Evolutionary conservation across 2,113 vertebrate genomes (phyloP).

Genomic region (Podarcis raffonei): DNA sequence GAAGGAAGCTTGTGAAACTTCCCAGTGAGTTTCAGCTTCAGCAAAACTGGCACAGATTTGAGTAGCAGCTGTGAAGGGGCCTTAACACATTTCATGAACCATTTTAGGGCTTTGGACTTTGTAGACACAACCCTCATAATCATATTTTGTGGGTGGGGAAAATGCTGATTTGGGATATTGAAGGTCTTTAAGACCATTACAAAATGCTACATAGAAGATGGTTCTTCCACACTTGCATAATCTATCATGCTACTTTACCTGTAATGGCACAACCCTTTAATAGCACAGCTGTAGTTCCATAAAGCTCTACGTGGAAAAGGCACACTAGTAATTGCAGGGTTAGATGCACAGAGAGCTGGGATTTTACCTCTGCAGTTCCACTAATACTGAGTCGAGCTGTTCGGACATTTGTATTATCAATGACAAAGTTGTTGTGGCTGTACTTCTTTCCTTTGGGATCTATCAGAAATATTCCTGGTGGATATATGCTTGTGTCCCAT

Average conservation of each 20-base stretch:
- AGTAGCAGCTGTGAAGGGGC: background rate
- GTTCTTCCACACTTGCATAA: background rate
- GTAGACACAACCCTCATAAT: background rate
- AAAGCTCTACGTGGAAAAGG: no score
- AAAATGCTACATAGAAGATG: background rate
- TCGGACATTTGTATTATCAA: background rate
- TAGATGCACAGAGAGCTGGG: background rate
- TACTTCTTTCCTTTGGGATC: conserved; percentile 4
- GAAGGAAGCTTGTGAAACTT: background rate
- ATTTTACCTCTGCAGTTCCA: conserved; percentile 27
- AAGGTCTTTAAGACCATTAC: background rate
- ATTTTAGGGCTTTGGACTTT: background rate
- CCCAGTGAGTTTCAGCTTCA: background rate
- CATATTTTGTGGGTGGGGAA: background rate
- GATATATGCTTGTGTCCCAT: background rate
- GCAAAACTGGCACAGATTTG: background rate
- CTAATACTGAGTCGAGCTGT: conserved; percentile 4
- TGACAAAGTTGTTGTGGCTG: background rate
- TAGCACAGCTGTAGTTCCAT: background rate
- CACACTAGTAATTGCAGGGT: no score
- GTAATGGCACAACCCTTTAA: background rate
- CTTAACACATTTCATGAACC: background rate
- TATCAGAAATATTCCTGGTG: background rate
- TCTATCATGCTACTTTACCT: background rate
- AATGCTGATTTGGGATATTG: background rate